Conservation (phyloP, 1,140 invertebrate species). For the Glossosoma conforme region DNA sequence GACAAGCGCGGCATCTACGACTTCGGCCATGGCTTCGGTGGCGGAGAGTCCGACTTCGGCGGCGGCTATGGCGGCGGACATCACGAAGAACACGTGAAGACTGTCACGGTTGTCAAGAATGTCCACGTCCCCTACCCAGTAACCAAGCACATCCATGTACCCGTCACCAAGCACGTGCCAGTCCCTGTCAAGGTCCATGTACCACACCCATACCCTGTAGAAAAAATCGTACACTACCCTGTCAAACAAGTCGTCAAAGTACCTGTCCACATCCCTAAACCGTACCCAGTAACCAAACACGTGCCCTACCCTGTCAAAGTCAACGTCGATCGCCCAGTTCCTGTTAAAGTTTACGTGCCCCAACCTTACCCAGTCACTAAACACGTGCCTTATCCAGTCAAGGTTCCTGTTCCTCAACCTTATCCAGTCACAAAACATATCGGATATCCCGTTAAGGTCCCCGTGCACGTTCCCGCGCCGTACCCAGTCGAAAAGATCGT, state of each 20-base stretch:
- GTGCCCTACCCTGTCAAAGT: constrained; percentile 61
- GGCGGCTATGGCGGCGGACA: constrained; percentile 37
- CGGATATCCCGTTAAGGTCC: constrained; percentile 62
- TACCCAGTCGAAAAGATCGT: constrained; percentile 68
- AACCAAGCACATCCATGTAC: constrained; percentile 53
- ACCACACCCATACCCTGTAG: constrained; percentile 56
- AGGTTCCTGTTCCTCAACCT: constrained; percentile 62
- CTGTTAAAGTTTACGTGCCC: constrained; percentile 62
- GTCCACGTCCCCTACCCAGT: constrained; percentile 59
- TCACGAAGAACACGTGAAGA: constrained; percentile 59
- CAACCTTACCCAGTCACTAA: constrained; percentile 60
- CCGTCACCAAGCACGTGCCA: constrained; percentile 54
- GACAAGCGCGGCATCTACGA: constrained; percentile 61
- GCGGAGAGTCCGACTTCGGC: constrained; percentile 28
- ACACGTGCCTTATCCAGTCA: constrained; percentile 61
- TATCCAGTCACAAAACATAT: constrained; percentile 70
- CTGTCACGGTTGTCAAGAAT: constrained; percentile 72
- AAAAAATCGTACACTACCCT: constrained; percentile 57
- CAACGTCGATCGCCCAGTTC: constrained; percentile 56
- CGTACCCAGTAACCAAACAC: constrained; percentile 63
- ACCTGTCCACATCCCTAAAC: constrained; percentile 56
- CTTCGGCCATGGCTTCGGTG: constrained; percentile 44
- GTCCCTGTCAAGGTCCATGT: constrained; percentile 56
- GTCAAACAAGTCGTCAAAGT: constrained; percentile 63
- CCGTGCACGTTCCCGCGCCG: constrained; percentile 62